Evolutionary conservation across 1,140 invertebrate genomes (phyloP), one percentile per base, ranked within the genome.

Genomic region (Melitaea cinxia): DNA sequence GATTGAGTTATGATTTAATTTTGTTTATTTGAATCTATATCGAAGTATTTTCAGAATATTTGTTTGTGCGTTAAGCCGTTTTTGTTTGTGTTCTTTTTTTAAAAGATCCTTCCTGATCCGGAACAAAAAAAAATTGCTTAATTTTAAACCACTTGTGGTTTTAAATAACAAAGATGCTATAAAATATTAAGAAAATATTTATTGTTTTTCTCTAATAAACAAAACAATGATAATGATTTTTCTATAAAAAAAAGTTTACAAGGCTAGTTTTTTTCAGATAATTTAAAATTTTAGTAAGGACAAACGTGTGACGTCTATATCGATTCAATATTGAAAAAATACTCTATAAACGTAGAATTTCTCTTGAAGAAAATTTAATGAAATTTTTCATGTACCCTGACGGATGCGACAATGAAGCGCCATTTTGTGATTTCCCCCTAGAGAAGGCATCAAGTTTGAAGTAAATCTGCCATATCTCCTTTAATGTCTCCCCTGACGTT

Each of bases 381-480:
- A 56, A 73, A 68, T 65, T 73, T 80, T 70, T 58, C 57, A 62
- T 66, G 49, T 15, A 70, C 58, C 65, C 62, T 76, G 77, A 77
- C 73, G 72, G 72, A 79, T 76, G 71, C 71, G 64, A 71, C 75
- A 77, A 82, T 82, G 73, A 76, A 65, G 50, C 67, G 74, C 73
- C 73, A 83, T 84, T 80, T 74, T 73, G 71, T 78, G 82, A 83
- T 82, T 84, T 82, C 77, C 78, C 83, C 78, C 78, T 57, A 78
- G 83, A 81, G 80, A 76, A 79, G 70, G 65, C 75, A 81, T 83
- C 77, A 81, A 83, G 77, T 83, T 83, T 77, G 79, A 82, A 86
- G 83, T 84, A 84, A 83, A 82, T 86, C 82, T 82, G 79, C 73
- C 80, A 84, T 83, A 86, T 83, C 77, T 80, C 71, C 72, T 63